Conservation (phyloP, 2,113 vertebrate genomes). For the Cacatua alba region DNA sequence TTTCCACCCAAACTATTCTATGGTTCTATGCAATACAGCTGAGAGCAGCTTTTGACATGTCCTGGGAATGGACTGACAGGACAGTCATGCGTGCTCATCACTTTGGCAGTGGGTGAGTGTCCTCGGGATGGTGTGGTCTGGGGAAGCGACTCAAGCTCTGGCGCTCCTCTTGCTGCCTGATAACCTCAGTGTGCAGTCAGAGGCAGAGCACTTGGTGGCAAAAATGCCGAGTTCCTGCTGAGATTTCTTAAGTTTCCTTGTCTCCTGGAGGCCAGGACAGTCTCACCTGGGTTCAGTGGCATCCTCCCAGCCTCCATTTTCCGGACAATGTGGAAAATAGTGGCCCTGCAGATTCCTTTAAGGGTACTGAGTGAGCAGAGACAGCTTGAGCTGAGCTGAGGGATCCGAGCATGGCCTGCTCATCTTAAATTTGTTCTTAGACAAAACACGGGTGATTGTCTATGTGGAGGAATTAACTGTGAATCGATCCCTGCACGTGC, state of each 20-base stretch:
- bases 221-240: not conserved
- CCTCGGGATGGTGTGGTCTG: not conserved
- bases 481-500: not conserved
- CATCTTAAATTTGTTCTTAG: not conserved
- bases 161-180: not conserved
- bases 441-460: not conserved
- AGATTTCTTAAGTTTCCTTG: not conserved
- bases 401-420: not conserved
- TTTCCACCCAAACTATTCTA: not conserved
- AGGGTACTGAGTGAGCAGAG: rapidly evolving
- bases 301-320: not conserved
- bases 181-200: not conserved
- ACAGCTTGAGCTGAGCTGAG: not conserved
- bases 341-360: not conserved
- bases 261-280: not conserved
- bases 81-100: not conserved
- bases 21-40: not conserved
- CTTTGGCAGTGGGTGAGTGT: not conserved
- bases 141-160: not conserved
- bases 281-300: not conserved
- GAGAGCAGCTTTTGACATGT: not conserved
- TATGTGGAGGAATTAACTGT: not conserved
- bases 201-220: not conserved
- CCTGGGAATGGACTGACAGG: not conserved
- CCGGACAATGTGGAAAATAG: not conserved